Conservation (phyloP, 2,113 vertebrate genomes). For the Caranx melampygus region DNA sequence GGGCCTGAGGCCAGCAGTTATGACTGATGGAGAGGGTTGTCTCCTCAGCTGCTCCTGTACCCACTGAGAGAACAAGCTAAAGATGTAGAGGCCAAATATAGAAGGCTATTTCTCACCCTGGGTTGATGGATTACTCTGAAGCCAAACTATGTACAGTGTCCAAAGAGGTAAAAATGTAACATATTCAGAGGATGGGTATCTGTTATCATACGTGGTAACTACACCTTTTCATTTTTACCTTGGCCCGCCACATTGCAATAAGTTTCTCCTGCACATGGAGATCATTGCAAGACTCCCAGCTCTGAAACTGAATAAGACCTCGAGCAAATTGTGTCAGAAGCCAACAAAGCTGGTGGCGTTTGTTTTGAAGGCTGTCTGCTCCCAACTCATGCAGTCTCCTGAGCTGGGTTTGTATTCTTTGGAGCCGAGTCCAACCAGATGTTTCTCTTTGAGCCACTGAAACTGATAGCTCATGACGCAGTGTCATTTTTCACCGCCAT, state of each 20-base stretch:
- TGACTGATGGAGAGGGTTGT: constrained; percentile 92
- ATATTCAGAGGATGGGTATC: constrained; percentile 59
- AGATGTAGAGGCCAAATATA: constrained; percentile 89
- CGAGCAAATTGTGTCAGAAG: constrained; percentile 62
- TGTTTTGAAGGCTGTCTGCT: constrained; percentile 78
- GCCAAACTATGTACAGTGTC: constrained; percentile 89
- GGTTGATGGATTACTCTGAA: constrained; percentile 90
- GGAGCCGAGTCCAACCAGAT: constrained; percentile 84
- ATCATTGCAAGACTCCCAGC: constrained; percentile 27
- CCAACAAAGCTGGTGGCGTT: constrained; percentile 70
- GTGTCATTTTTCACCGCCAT: constrained; percentile 81
- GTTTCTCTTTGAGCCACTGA: constrained; percentile 86
- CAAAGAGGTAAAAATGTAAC: constrained; percentile 85
- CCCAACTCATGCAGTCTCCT: constrained; percentile 66
- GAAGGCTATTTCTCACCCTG: constrained; percentile 94
- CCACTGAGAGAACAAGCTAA: constrained; percentile 77
- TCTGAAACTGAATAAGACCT: constrained; percentile 63
- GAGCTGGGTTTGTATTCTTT: constrained; percentile 80
- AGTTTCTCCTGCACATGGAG: constrained; percentile 42
- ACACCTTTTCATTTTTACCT: constrained; percentile 44
- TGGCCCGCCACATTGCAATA: not conserved
- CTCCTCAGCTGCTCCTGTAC: constrained; percentile 90
- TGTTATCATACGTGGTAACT: constrained; percentile 45
- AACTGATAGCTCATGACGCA: constrained; percentile 82
- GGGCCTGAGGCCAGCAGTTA: constrained; percentile 85